A percentile compares a stretch with the other conserved stretches of the same genome.
Evolutionary conservation across 1,140 invertebrate species (phyloP).

Genomic region (Gerris buenoi): DNA sequence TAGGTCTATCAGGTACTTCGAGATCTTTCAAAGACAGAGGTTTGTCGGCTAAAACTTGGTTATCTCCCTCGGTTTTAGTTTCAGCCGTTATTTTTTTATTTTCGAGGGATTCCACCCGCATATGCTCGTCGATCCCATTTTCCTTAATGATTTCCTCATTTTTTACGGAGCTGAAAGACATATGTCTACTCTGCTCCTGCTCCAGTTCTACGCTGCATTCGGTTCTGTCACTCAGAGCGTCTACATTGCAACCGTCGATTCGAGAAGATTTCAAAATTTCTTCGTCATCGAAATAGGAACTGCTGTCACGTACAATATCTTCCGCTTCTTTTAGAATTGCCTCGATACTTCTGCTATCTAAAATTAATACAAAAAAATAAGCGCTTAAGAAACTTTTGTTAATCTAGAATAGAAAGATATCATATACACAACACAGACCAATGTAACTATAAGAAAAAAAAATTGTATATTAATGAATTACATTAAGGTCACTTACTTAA

Average conservation of each 20-base stretch:
- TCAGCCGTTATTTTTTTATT: too few relatives aligned
- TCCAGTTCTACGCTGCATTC: background rate
- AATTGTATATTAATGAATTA: too few relatives aligned
- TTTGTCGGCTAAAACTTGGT: too few relatives aligned
- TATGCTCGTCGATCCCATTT: background rate
- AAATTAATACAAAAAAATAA: background rate
- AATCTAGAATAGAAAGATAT: too few relatives aligned
- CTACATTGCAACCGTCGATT: background rate
- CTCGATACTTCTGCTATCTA: constrained; percentile 16
- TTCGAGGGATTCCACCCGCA: background rate
- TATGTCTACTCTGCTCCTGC: background rate
- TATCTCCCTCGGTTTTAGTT: too few relatives aligned
- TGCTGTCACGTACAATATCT: constrained; percentile 12
- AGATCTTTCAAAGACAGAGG: background rate
- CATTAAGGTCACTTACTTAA: too few relatives aligned
- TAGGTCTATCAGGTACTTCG: background rate
- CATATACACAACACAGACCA: too few relatives aligned
- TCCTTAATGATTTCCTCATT: background rate
- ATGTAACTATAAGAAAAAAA: too few relatives aligned
- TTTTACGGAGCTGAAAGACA: background rate
- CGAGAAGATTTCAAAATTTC: background rate
- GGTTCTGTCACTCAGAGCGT: background rate
- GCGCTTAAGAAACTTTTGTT: too few relatives aligned
- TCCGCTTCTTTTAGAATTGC: constrained; percentile 19
- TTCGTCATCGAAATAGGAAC: constrained; percentile 11